Evolutionary conservation across 2,797 vertebrate species (phyloP), one percentile per base, ranked within the genome.

Genomic region (Urophycis tenuis): DNA sequence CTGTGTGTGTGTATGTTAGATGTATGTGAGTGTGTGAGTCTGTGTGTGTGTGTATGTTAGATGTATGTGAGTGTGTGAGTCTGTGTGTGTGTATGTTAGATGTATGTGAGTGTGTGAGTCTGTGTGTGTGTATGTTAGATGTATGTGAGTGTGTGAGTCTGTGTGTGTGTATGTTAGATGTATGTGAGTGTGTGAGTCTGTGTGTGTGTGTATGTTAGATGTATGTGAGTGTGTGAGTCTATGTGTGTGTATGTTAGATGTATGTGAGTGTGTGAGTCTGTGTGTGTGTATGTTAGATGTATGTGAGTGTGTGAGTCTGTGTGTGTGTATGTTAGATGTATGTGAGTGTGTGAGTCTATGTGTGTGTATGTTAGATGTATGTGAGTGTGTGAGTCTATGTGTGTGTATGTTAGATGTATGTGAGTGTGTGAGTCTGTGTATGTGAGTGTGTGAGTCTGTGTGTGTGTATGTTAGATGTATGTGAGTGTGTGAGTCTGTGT

Each of bases 151-250:
- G 45, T 19, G 17, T 53, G 19, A 53, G 22, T 53, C 17, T 53
- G 19, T n/a, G 19, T 53, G 45, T 53, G 19, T 8, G 12, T 53
- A 19, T 53, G 19, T 53, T 4, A 19, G 12, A n/a, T 53, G 17
- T 17, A 36, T 77, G 22, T 19, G n/a, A 45, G 15, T 22, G 72
- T 74, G 72, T 36, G 29, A 29, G 3, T 35, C 19, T 49, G 69
- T 34, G 41, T 31, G 31, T 69, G 33, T 22, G 74, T 76, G 70
- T 73, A 71, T 60, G 53, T 60, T 25, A n/a, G n/a, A n/a, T 60
- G 53, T 22, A 19, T 19, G 17, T 53, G 19, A 53, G 22, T 53
- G 45, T 53, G 19, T n/a, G 19, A n/a, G n/a, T n/a, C n/a, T n/a
- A n/a, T 53, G 45, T 53, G 19, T 12, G 12, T 8, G 12, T 53